Percentiles rank a stretch among this genome's conserved stretches.
phyloP scores from a whole-genome alignment of 1,140 invertebrate genomes.

The Leptoteleia sp. region DNA sequence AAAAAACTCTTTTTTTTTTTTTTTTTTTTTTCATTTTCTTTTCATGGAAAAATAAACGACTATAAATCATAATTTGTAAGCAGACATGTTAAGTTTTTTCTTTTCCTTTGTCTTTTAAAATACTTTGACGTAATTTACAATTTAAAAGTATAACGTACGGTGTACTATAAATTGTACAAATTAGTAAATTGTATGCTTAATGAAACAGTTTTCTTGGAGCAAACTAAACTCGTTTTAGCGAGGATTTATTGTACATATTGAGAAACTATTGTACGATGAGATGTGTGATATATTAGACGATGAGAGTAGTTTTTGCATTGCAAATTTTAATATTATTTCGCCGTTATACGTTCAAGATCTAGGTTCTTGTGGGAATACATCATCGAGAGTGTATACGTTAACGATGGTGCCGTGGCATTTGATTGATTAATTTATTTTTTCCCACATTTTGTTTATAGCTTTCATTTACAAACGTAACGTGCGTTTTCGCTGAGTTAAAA shows the following conservation, averaged over 20 bases:
- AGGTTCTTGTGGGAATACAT: neutral
- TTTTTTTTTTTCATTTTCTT: too few relatives aligned
- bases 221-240: constrained; percentile 27
- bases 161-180: too few relatives aligned
- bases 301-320: constrained; percentile 39
- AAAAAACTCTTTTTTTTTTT: too few relatives aligned
- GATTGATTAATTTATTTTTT: constrained; percentile 31
- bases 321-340: constrained; percentile 38
- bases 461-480: neutral
- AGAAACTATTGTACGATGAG: constrained; percentile 37
- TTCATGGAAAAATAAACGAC: too few relatives aligned
- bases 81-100: too few relatives aligned
- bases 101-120: too few relatives aligned
- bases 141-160: too few relatives aligned
- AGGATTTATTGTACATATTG: constrained; percentile 58
- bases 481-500: constrained; percentile 4
- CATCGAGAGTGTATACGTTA: neutral
- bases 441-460: neutral
- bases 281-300: constrained; percentile 54
- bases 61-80: too few relatives aligned
- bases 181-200: neutral
- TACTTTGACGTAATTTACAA: too few relatives aligned
- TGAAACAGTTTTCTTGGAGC: constrained; percentile 30
- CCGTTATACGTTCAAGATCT: constrained; percentile 7
- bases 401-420: constrained; percentile 51